Percentiles rank a stretch among this genome's conserved stretches.
Evolutionary conservation across 2,797 vertebrate species (phyloP).

Genomic region (Gallinago solitaria): DNA sequence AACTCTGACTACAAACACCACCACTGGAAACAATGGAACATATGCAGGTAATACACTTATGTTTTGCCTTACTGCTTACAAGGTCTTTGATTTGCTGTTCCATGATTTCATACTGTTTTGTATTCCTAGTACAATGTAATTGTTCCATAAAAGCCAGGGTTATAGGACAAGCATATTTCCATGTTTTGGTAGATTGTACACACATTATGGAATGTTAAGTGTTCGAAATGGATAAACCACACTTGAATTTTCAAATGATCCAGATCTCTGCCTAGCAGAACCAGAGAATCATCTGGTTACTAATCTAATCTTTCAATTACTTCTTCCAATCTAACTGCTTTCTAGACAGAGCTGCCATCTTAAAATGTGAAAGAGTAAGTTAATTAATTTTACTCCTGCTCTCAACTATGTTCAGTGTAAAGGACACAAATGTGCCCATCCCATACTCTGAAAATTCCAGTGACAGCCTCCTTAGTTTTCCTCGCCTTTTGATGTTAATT

Average conservation of each 20-base stretch:
- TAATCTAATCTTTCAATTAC: not conserved
- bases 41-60: constrained; percentile 58
- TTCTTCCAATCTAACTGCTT: not conserved
- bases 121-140: not conserved
- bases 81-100: not conserved
- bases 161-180: not conserved
- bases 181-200: not conserved
- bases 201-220: not conserved
- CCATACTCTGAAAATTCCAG: not conserved
- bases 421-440: not conserved
- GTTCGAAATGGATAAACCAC: not conserved
- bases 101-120: not conserved
- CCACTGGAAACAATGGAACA: constrained; percentile 29
- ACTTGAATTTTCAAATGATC: not conserved
- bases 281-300: not conserved
- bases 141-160: not conserved
- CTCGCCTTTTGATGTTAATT: not conserved
- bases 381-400: not conserved
- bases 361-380: not conserved
- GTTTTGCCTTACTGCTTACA: not conserved
- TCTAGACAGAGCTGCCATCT: not conserved
- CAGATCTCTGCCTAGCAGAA: not conserved
- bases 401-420: not conserved
- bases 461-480: not conserved
- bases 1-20: constrained; percentile 5